Evolutionary conservation across 2,113 vertebrate species (phyloP).

Genomic region (Pedionomus torquatus): DNA sequence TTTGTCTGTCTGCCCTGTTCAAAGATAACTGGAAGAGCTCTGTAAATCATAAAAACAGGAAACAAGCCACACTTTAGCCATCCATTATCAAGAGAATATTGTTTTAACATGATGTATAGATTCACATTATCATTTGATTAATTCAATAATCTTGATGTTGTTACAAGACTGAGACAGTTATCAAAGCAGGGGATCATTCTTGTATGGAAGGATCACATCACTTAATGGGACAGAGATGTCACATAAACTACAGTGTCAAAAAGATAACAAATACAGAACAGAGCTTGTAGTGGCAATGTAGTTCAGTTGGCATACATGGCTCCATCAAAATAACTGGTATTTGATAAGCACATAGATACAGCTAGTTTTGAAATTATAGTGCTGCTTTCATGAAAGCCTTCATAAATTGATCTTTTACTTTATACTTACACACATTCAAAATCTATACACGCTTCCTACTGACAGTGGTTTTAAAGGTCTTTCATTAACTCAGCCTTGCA

Average conservation of each 20-base stretch:
- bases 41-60: background rate
- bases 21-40: background rate
- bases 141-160: conserved; percentile 51
- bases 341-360: background rate
- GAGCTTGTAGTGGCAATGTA: background rate
- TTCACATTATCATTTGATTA: conserved; percentile 40
- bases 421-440: background rate
- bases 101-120: conserved; percentile 31
- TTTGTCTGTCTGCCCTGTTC: background rate
- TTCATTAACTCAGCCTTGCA: background rate
- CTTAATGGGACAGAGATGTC: conserved; percentile 23
- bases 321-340: background rate
- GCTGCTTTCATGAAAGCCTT: background rate
- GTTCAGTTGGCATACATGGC: background rate
- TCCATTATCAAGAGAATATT: background rate
- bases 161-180: conserved; percentile 43
- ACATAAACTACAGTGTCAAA: background rate
- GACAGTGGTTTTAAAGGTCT: background rate
- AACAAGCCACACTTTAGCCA: background rate
- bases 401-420: background rate
- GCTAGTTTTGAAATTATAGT: background rate
- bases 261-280: background rate
- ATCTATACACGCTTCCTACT: background rate
- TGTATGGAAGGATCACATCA: background rate
- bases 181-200: conserved; percentile 13